These are phyloP conservation scores for Diogma glabrata DNA, from an alignment of 2,888 invertebrate genomes.

Conservation along the genomic window DNA sequence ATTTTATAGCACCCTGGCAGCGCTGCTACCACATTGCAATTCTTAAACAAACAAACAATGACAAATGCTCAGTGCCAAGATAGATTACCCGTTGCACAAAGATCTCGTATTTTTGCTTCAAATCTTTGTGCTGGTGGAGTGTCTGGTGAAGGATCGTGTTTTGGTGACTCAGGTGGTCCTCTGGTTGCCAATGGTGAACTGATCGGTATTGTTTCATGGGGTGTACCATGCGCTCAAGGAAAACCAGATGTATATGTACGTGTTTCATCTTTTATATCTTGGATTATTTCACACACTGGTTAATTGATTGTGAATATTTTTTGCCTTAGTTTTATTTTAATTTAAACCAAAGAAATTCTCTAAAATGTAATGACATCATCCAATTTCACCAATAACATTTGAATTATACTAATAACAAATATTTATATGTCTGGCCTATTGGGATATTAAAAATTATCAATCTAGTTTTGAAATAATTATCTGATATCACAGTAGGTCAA, in stretches of 20 bases:
- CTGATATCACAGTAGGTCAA: too few species aligned
- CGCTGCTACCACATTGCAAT: slow-evolving; percentile 11
- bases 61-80: slow-evolving; percentile 13
- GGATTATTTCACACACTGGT: slow-evolving; percentile 23
- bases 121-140: slow-evolving; percentile 26
- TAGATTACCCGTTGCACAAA: slow-evolving; percentile 16
- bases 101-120: slow-evolving; percentile 27
- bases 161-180: slow-evolving; percentile 33
- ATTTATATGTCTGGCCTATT: too few species aligned
- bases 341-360: too few species aligned
- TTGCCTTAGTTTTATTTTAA: too few species aligned
- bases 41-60: slow-evolving; percentile 8
- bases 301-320: too few species aligned
- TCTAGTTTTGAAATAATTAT: too few species aligned
- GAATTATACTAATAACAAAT: too few species aligned
- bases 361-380: too few species aligned
- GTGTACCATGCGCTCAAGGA: slow-evolving; percentile 30
- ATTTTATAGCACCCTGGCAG: slow-evolving; percentile 12
- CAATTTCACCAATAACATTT: too few species aligned
- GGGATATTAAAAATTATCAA: too few species aligned
- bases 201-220: slow-evolving; percentile 35
- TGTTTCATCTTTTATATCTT: slow-evolving; percentile 29
- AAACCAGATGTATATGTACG: slow-evolving; percentile 34
- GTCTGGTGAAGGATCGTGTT: slow-evolving; percentile 26
- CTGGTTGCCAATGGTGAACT: slow-evolving; percentile 30